phyloP scores from a whole-genome alignment of 2,888 invertebrate genomes.

The Trisateles emortualis region DNA sequence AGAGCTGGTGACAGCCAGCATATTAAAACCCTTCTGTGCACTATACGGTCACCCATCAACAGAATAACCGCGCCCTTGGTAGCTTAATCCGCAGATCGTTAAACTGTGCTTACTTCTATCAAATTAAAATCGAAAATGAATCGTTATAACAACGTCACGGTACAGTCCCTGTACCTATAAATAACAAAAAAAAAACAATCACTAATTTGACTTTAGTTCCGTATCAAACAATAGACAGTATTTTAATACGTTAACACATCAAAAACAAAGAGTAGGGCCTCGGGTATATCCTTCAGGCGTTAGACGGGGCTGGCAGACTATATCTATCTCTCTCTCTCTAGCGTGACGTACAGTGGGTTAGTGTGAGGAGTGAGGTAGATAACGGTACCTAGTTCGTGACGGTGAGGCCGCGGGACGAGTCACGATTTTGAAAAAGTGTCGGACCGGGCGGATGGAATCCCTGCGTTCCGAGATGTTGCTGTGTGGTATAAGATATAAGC shows the following conservation, averaged over 20 bases:
- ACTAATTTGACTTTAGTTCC: slow-evolving; percentile 19
- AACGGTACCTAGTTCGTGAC: slow-evolving; percentile 84
- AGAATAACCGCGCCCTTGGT: too few relatives aligned
- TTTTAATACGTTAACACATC: slow-evolving; percentile 57
- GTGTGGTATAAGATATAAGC: slow-evolving; percentile 54
- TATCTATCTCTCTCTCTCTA: slow-evolving; percentile 61
- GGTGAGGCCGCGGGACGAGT: slow-evolving; percentile 74
- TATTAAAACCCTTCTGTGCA: too few relatives aligned
- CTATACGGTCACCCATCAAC: too few relatives aligned
- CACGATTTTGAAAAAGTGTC: slow-evolving; percentile 86
- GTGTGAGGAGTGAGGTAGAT: slow-evolving; percentile 67
- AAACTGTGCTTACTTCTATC: too few relatives aligned
- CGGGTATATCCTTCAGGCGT: slow-evolving; percentile 57
- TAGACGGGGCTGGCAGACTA: slow-evolving; percentile 45
- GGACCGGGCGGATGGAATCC: slow-evolving; percentile 67
- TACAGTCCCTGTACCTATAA: background rate
- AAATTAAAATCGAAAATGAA: too few relatives aligned
- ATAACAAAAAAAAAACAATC: background rate
- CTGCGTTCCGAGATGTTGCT: slow-evolving; percentile 64
- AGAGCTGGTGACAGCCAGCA: too few relatives aligned
- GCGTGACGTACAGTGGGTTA: slow-evolving; percentile 40
- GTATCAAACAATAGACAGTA: slow-evolving; percentile 30
- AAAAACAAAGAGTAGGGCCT: slow-evolving; percentile 56
- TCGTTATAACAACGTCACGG: too few relatives aligned
- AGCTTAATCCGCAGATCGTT: too few relatives aligned